Base-by-base conservation (phyloP, 2,113 vertebrate genomes). In the Peromyscus polionotus region DNA sequence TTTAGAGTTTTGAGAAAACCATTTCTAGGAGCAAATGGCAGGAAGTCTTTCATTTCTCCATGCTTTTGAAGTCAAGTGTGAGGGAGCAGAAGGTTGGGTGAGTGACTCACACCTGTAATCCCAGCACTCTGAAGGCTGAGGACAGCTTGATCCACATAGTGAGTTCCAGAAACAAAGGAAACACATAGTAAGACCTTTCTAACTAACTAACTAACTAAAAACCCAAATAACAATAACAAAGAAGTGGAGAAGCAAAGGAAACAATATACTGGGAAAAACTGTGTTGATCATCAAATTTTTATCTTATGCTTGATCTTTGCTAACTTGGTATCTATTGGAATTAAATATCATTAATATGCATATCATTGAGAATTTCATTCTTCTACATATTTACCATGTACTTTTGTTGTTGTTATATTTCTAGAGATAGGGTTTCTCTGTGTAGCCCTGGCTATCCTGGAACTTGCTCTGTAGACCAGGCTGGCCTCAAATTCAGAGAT, bases 1-100 rank as follows among this genome's bases (percentile, higher is more conserved):
- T 75, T 73, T 86, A 92, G 61, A 9, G 2, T 57, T 91, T 96
- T 51, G 42, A 26, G 28, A 83, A 96, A 95, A 95, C 16, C 79
- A 95, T 61, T 90, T 95, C 10, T 42, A 77, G 42, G 5, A 83
- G 92, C 90, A 86, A 17, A 22, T 68, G 2, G 85, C 36, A 61
- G 54, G 67, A 5, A 36, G 20, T 33, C 88, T 87, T 91, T 83
- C 8, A 83, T 4, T 65, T 91, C 14, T 93, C 4, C 48, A 24
- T 39, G 48, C 28, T 67, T 80, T 16, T 81, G n/a, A 95, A 63
- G 36, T 91, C 10, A 93, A 31, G 31, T 17, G 36, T 57, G 68
- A 57, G 36, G 12, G 26, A 57, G 2, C 22, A 72, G 65, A 88
- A 72, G 67, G 19, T 12, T n/a, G 45, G 20, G 11, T 24, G 36